Evolutionary conservation across 2,797 vertebrate species (phyloP), one percentile per base, ranked within the genome.

Genomic region (Leucoraja ocellata): DNA sequence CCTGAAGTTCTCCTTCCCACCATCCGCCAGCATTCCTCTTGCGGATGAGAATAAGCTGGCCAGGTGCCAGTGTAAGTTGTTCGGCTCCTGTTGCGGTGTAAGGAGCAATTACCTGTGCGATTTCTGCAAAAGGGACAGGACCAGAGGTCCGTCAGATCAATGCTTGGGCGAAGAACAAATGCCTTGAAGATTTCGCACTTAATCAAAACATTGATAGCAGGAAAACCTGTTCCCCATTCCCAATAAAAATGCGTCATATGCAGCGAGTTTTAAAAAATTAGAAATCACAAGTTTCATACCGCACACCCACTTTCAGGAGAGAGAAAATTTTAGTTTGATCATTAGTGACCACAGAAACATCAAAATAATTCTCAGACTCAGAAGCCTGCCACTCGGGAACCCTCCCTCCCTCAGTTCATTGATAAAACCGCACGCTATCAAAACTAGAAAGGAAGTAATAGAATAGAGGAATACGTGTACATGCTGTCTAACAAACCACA

Each of bases 1-100:
- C 99, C 97, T 99, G 99, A 32, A 99, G 97, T 93, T 99, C 99
- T 94, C 99, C 99, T 96, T 99, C 99, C 99, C 99, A 99, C 99
- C 99, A 99, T 94, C 99, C 99, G n/a, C 98, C 98, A 0, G 98
- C 98, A 95, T 99, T 99, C 96, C 99, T 99, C 95, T 99, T 99
- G 91, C 98, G 97, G 95, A 99, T 99, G 95, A 99, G 97, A 95
- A 99, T 99, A 94, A 99, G 96, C 95, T 99, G 98, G 25, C 99
- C 99, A 0, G 98, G 98, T 93, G 98, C 98, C 93, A 99, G 95
- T 0, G 98, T 99, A 92, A 99, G 97, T 95, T 99, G 98, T 95
- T 99, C 98, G 0, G 98, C 97, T 86, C 98, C 98, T 0, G 98
- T 99, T 0, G 98, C 98, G 0, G 96, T 97, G 95, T 99, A 99